A percentile compares a stretch with the other conserved stretches of the same genome.
phyloP scores from a whole-genome alignment of 2,797 vertebrate species.

The Cynopterus sphinx region DNA sequence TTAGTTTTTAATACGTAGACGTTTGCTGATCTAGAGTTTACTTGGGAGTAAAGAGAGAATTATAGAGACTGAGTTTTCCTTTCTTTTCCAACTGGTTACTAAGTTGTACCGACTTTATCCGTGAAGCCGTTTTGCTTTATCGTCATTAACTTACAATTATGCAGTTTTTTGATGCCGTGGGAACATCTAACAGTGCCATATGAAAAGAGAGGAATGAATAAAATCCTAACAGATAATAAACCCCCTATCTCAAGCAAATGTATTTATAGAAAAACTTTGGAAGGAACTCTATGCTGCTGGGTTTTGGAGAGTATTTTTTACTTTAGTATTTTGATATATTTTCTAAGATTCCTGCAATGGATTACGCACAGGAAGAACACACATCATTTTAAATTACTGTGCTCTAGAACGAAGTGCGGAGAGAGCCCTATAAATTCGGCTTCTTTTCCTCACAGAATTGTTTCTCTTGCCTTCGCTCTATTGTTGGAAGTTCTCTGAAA shows the following conservation, averaged over 20 bases:
- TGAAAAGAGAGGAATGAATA: neutral
- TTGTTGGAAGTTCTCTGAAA: neutral
- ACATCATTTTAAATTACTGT: neutral
- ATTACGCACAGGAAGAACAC: neutral
- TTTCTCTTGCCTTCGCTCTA: neutral
- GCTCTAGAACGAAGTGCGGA: neutral
- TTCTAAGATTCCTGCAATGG: neutral
- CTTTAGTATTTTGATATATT: neutral
- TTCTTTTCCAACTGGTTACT: neutral
- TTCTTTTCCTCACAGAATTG: neutral
- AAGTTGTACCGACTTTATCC: neutral
- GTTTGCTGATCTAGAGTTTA: neutral
- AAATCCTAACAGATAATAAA: neutral
- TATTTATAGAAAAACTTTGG: neutral
- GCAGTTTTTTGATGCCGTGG: neutral
- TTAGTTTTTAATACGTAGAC: neutral
- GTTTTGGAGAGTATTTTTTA: neutral
- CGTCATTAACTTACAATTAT: neutral
- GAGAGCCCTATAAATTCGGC: neutral
- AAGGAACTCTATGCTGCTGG: neutral
- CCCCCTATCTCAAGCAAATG: neutral
- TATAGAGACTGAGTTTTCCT: neutral
- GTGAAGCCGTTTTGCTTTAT: neutral
- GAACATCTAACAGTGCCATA: fast-evolving
- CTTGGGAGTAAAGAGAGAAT: neutral